Conservation (phyloP, 1,140 invertebrate genomes). For the Metaphire vulgaris region DNA sequence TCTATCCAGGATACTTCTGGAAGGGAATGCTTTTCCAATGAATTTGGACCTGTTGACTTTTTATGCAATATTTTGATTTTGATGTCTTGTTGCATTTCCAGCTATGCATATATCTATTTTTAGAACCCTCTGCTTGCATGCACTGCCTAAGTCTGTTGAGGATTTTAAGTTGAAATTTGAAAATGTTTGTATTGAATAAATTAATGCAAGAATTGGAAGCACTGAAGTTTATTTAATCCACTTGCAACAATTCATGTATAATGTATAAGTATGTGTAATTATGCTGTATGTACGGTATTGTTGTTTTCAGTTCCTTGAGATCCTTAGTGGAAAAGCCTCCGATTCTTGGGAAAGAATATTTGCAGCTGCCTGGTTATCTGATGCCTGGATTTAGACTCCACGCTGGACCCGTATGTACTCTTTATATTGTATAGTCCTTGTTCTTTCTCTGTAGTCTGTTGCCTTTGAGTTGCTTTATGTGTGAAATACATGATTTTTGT, state of each 20-base stretch:
- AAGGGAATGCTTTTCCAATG: too few relatives aligned
- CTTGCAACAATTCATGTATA: background rate
- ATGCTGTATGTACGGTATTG: background rate
- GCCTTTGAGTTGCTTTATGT: background rate
- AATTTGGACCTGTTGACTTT: too few relatives aligned
- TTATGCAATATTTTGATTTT: too few relatives aligned
- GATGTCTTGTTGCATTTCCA: too few relatives aligned
- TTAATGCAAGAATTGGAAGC: background rate
- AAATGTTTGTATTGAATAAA: too few relatives aligned
- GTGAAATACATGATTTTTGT: background rate
- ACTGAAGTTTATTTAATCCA: background rate
- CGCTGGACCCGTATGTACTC: conserved; percentile 75
- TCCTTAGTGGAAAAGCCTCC: conserved; percentile 96
- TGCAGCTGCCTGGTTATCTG: conserved; percentile 77
- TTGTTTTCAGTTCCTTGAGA: conserved; percentile 73
- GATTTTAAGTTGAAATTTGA: too few relatives aligned
- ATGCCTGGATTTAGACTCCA: conserved; percentile 89
- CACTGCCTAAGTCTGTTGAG: too few relatives aligned
- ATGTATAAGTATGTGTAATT: background rate
- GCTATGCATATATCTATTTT: too few relatives aligned
- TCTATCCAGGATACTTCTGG: too few relatives aligned
- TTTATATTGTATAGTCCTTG: too few relatives aligned
- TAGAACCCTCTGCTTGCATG: too few relatives aligned
- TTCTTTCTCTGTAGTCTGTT: conserved; percentile 13
- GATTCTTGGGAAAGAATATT: conserved; percentile 86